Evolutionary conservation across 2,888 invertebrate species (phyloP).

Genomic region (Melinopterus prodromus): DNA sequence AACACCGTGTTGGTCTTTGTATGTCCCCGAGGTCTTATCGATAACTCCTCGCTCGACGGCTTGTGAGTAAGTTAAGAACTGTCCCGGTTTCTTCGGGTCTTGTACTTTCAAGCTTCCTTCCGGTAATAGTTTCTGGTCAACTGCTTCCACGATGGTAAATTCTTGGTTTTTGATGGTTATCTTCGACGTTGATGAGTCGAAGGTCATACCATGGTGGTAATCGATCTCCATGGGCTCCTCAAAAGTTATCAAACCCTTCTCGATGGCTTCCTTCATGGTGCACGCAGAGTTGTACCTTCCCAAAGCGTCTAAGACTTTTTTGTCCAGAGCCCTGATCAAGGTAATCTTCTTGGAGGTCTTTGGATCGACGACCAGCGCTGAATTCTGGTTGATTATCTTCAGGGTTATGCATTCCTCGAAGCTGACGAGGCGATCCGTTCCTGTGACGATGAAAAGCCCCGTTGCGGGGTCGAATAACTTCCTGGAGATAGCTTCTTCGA

Average conservation of each 20-base stretch:
- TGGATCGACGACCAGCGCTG: slow-evolving; percentile 83
- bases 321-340: slow-evolving; percentile 77
- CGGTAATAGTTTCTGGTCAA: slow-evolving; percentile 78
- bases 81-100: slow-evolving; percentile 71
- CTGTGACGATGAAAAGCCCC: slow-evolving; percentile 87
- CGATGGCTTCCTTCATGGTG: slow-evolving; percentile 80
- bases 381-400: slow-evolving; percentile 84
- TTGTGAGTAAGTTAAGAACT: slow-evolving; percentile 66
- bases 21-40: slow-evolving; percentile 74
- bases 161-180: slow-evolving; percentile 28
- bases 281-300: slow-evolving; percentile 75
- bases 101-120: slow-evolving; percentile 72
- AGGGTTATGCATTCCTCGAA: slow-evolving; percentile 88
- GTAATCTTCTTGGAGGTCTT: slow-evolving; percentile 66
- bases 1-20: slow-evolving; percentile 71
- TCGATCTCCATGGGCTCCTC: slow-evolving; percentile 64
- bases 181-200: slow-evolving; percentile 46
- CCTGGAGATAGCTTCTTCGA: slow-evolving; percentile 84
- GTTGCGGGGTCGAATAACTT: slow-evolving; percentile 83
- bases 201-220: background rate
- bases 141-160: slow-evolving; percentile 76
- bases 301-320: slow-evolving; percentile 77
- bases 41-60: slow-evolving; percentile 81
- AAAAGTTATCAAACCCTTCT: slow-evolving; percentile 69
- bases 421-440: slow-evolving; percentile 83